These are phyloP conservation scores for Caenorhabditis sp. DNA, from an alignment of 2,888 invertebrate genomes.

Conservation along the genomic window DNA sequence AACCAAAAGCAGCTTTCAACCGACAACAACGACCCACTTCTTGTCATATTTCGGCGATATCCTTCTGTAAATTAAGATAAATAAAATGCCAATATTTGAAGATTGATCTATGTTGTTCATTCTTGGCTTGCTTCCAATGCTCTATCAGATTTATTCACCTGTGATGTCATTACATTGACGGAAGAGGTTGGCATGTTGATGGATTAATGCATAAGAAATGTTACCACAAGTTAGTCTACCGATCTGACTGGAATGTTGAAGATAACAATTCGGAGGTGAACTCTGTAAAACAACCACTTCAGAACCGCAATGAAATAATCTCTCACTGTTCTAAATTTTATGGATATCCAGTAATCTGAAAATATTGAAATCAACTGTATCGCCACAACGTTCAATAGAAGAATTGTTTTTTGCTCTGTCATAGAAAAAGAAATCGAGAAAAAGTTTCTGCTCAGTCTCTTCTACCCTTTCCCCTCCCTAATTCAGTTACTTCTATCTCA, in stretches of 20 bases:
- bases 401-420: conserved; percentile 67
- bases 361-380: conserved; percentile 66
- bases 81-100: background rate
- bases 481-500: conserved; percentile 48
- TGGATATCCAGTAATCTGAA: conserved; percentile 71
- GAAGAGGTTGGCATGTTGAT: conserved; percentile 65
- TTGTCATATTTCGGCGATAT: conserved; percentile 61
- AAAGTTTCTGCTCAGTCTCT: background rate
- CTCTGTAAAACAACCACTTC: background rate
- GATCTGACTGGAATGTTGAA: conserved; percentile 40
- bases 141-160: conserved; percentile 53
- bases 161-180: conserved; percentile 73
- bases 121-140: background rate
- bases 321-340: conserved; percentile 61
- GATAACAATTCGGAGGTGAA: conserved; percentile 58
- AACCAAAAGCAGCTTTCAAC: conserved; percentile 62
- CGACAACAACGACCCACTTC: conserved; percentile 54
- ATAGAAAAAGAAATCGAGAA: background rate
- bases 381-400: conserved; percentile 63
- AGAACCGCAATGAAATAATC: background rate
- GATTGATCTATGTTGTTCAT: background rate
- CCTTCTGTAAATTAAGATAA: conserved; percentile 59
- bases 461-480: background rate
- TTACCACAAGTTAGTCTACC: conserved; percentile 56
- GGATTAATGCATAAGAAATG: conserved; percentile 60